Conservation (phyloP, 2,797 vertebrate species). For the Benthosema pterotum region DNA sequence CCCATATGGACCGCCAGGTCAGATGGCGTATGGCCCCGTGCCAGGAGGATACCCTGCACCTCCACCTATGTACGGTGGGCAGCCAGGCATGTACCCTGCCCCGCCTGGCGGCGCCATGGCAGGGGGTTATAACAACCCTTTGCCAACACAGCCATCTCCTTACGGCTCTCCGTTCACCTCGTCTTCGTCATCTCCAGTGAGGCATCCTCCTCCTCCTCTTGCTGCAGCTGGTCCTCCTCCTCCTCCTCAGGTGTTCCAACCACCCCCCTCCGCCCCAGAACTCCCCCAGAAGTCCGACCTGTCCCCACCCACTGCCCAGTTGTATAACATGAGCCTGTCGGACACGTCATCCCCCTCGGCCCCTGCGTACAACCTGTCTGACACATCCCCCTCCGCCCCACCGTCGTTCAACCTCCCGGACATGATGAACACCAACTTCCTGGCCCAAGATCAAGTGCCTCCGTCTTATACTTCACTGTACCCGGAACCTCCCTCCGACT, state of each 20-base stretch:
- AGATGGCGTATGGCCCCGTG: conserved; percentile 24
- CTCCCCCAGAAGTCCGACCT: no score
- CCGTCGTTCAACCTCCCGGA: conserved; percentile 15
- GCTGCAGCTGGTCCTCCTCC: no score
- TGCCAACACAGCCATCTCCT: conserved; percentile 21
- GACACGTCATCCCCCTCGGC: no score
- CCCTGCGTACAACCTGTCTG: no score
- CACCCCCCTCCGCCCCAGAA: no score
- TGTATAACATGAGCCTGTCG: no score
- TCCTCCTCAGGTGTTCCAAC: no score
- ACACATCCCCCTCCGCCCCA: conserved; percentile 27
- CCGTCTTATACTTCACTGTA: conserved; percentile 52
- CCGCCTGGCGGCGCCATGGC: conserved; percentile 5
- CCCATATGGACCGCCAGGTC: conserved; percentile 15
- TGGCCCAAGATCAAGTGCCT: conserved; percentile 61
- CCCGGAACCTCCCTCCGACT: no score
- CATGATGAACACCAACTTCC: conserved; percentile 50
- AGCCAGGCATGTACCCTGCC: conserved; percentile 1
- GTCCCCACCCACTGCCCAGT: no score
- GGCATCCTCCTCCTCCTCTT: no score
- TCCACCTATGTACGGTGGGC: neutral
- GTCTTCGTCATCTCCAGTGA: no score
- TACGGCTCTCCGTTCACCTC: no score
- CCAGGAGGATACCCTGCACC: conserved; percentile 33
- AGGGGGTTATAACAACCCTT: conserved; percentile 33